phyloP scores from a whole-genome alignment of 2,113 vertebrate genomes.

The Microcebus murinus region DNA sequence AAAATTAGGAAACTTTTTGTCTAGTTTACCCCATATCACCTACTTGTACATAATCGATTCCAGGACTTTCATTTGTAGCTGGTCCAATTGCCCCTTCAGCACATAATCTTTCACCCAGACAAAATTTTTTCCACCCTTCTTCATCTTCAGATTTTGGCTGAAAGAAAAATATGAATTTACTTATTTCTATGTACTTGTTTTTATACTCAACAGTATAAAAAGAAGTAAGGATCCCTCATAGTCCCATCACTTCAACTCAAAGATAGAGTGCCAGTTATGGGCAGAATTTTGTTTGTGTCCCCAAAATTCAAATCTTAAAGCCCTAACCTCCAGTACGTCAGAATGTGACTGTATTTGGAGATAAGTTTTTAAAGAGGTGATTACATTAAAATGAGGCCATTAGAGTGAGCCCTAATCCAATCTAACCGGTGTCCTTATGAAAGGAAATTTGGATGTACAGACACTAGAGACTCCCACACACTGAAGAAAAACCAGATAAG shows the following conservation, averaged over 20 bases:
- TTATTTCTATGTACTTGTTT: constrained; percentile 32
- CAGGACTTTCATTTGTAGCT: constrained; percentile 82
- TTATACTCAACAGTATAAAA: constrained; percentile 9
- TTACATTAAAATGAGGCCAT: neutral
- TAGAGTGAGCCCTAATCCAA: neutral
- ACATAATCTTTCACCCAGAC: constrained; percentile 92
- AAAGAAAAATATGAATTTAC: constrained; percentile 33
- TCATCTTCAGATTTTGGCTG: constrained; percentile 94
- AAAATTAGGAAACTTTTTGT: neutral
- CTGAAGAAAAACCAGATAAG: neutral
- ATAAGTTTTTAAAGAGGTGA: neutral
- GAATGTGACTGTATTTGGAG: neutral
- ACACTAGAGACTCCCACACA: neutral
- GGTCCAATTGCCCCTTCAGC: constrained; percentile 78
- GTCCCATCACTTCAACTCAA: neutral
- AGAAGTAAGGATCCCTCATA: neutral
- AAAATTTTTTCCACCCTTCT: constrained; percentile 97
- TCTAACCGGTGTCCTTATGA: neutral
- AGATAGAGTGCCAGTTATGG: neutral
- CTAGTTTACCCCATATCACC: constrained; percentile 13
- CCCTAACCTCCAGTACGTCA: neutral
- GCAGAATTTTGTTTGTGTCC: neutral
- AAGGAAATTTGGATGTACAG: neutral
- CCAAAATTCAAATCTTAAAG: neutral
- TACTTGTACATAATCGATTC: constrained; percentile 95